Percentiles rank a stretch among this genome's conserved stretches.
These are phyloP conservation scores for Stigmatopora nigra DNA, from an alignment of 2,113 vertebrate genomes.

Conservation along the genomic window DNA sequence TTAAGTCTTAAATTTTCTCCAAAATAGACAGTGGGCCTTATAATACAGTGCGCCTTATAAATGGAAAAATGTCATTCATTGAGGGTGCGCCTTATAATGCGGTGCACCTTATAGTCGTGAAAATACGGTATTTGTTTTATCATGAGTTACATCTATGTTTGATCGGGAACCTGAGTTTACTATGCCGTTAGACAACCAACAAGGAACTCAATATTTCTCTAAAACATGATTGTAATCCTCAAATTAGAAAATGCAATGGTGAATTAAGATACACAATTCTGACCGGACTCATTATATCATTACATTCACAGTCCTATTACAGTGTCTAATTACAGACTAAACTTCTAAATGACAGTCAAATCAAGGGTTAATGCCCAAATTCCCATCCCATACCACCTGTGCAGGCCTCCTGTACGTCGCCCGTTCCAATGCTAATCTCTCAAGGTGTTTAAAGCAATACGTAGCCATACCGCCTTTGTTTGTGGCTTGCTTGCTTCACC, in stretches of 20 bases:
- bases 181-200: not conserved
- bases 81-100: no score
- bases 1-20: no score
- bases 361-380: conserved; percentile 39
- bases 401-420: conserved; percentile 31
- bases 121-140: not conserved
- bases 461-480: conserved; percentile 67
- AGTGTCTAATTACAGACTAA: not conserved
- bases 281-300: no score
- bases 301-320: not conserved
- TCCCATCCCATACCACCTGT: conserved; percentile 43
- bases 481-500: conserved; percentile 45
- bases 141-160: not conserved
- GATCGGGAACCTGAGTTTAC: not conserved
- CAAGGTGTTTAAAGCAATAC: conserved; percentile 65
- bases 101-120: no score
- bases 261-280: no score
- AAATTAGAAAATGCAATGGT: no score
- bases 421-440: conserved; percentile 56
- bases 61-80: no score
- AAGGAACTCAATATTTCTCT: not conserved
- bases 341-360: conserved; percentile 15
- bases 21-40: no score
- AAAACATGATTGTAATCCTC: not conserved
- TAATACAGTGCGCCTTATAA: no score